Evolutionary conservation across 2,797 vertebrate species (phyloP).

Genomic region (Cercopithecus petaurista): DNA sequence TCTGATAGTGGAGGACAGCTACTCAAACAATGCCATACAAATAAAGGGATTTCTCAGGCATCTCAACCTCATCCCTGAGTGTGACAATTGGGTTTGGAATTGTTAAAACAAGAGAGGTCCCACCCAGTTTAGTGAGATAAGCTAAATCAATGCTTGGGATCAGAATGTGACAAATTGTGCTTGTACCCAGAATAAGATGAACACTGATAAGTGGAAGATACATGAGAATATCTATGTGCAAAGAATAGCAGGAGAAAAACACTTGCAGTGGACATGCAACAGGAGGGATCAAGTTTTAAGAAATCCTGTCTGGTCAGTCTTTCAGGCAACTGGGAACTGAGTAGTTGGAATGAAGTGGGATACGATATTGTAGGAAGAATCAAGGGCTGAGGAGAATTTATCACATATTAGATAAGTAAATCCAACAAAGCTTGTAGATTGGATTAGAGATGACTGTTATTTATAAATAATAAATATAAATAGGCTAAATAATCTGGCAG

Average conservation of each 20-base stretch:
- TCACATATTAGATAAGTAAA: background rate
- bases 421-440: background rate
- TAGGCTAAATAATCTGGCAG: background rate
- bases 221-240: background rate
- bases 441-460: background rate
- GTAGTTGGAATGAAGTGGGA: background rate
- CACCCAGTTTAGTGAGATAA: background rate
- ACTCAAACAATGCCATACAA: background rate
- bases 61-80: background rate
- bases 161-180: background rate
- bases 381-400: background rate
- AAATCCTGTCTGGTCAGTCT: background rate
- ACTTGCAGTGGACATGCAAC: too few species aligned
- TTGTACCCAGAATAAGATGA: background rate
- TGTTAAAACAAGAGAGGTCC: background rate
- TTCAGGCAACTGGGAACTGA: background rate
- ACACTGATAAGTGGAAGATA: background rate
- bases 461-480: background rate
- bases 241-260: background rate
- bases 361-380: background rate
- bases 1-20: background rate
- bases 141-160: background rate
- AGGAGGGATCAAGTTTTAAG: background rate
- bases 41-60: background rate
- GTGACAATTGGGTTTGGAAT: background rate